Evolutionary conservation across 2,797 vertebrate genomes (phyloP), one percentile per base, ranked within the genome.

Genomic region (Ptychobarbus kaznakovi): DNA sequence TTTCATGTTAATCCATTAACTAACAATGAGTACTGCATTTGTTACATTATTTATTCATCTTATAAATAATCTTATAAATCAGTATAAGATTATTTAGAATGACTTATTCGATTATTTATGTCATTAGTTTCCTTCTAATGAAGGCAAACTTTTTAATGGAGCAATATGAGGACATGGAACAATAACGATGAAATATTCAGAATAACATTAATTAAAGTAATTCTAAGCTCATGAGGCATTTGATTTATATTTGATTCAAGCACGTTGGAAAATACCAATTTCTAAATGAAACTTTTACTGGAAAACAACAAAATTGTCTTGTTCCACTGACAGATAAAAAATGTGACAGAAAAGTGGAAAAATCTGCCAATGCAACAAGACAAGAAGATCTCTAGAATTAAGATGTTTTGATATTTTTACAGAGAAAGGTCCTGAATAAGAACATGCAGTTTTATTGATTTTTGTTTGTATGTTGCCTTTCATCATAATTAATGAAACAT

Each of bases 401-500:
- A 63, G 58, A 13, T 63, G n/a, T 32, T 28, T 28, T 28, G 5
- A 28, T 28, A 28, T 32, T 63, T 63, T 28, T 7, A 22, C 28
- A 20, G 42, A 18, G 9, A 28, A 5, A 18, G 44, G 1, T 32
- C 15, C n/a, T 73, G 16, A 51, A 20, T 20, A 0, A 51, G 25
- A 74, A 6, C n/a, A 20, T 8, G 1, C 20, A 1, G 25, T 73
- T 73, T 75, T 35, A 38, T 56, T 38, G 32, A 56, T 4, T 56
- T 22, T 22, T 12, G 46, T 22, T 35, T 35, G 28, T 11, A 69
- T 79, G 38, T 46, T 51, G 38, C 49, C 68, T 66, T 16, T 40
- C 28, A 28, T 3, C 63, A 15, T 63, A 70, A 82, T 88, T 80
- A 56, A 86, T 68, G 73, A 84, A 86, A 83, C 90, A 90, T 84